Conservation (phyloP, 2,888 invertebrate species). For the Leptopterna dolabrata region DNA sequence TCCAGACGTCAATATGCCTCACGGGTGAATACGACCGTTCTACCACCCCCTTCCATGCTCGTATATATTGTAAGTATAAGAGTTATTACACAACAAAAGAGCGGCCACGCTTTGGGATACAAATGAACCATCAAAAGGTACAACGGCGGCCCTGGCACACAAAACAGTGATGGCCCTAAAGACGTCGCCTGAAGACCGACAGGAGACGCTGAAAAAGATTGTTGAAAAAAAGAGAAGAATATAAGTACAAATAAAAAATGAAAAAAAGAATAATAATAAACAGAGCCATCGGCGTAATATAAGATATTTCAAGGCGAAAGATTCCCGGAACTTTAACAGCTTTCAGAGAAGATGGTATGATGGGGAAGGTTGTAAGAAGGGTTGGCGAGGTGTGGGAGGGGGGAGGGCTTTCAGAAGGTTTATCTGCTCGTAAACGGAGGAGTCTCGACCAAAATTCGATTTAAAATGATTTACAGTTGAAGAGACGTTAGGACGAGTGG, state of each 20-base stretch:
- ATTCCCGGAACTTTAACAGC: conserved; percentile 43
- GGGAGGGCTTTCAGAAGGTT: neutral
- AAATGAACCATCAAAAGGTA: neutral
- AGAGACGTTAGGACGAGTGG: neutral
- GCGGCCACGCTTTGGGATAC: conserved; percentile 9
- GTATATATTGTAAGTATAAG: conserved; percentile 13
- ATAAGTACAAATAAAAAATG: neutral
- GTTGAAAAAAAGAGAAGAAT: neutral
- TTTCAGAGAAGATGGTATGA: neutral
- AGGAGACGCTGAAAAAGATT: neutral
- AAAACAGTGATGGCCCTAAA: neutral
- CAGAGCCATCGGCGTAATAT: conserved; percentile 47
- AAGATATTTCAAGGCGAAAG: conserved; percentile 42
- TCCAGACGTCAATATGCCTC: neutral
- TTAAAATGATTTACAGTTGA: conserved; percentile 45
- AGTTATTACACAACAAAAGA: conserved; percentile 25
- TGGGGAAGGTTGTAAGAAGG: neutral
- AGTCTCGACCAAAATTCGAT: conserved; percentile 41
- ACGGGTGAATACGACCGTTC: neutral
- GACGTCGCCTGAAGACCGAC: neutral
- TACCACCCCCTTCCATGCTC: neutral
- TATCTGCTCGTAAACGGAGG: conserved; percentile 45
- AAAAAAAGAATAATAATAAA: conserved; percentile 35
- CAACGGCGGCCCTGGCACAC: neutral
- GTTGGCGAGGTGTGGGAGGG: neutral